Conservation (phyloP, 2,113 vertebrate genomes). For the Megalops atlanticus region DNA sequence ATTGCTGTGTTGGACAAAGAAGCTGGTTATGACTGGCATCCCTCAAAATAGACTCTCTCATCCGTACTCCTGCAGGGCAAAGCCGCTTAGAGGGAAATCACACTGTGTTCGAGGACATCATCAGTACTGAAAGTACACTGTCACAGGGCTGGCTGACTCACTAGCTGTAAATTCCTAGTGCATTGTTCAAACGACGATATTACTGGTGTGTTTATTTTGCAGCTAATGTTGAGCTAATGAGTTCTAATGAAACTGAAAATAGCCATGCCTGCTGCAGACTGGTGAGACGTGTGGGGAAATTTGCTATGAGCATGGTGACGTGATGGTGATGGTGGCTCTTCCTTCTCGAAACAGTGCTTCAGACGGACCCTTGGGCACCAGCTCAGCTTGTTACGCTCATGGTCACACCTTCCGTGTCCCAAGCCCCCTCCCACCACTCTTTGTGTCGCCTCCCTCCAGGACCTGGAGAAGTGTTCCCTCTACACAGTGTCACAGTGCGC, state of each 20-base stretch:
- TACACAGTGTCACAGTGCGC: conserved; percentile 59
- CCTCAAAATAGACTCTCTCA: background rate
- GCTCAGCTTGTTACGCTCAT: background rate
- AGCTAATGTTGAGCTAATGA: too few relatives aligned
- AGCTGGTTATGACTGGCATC: background rate
- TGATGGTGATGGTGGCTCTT: too few relatives aligned
- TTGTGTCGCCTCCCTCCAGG: conserved; percentile 56
- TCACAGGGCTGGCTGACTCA: background rate
- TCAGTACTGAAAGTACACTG: background rate
- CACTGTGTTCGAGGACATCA: background rate
- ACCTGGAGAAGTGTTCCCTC: conserved; percentile 64
- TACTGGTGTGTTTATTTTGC: background rate
- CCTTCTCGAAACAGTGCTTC: too few relatives aligned
- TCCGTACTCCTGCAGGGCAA: background rate
- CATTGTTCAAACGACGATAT: background rate
- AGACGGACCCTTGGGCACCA: background rate
- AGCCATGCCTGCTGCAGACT: background rate
- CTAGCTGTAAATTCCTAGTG: background rate
- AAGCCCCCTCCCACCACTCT: background rate
- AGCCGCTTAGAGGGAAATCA: background rate
- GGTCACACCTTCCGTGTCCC: background rate
- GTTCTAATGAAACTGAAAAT: background rate
- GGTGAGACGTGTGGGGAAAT: too few relatives aligned
- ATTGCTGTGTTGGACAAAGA: background rate
- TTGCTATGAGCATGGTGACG: too few relatives aligned